phyloP scores from a whole-genome alignment of 92 coral and sea anemone species.

The Umimayanthus chanpuru region DNA sequence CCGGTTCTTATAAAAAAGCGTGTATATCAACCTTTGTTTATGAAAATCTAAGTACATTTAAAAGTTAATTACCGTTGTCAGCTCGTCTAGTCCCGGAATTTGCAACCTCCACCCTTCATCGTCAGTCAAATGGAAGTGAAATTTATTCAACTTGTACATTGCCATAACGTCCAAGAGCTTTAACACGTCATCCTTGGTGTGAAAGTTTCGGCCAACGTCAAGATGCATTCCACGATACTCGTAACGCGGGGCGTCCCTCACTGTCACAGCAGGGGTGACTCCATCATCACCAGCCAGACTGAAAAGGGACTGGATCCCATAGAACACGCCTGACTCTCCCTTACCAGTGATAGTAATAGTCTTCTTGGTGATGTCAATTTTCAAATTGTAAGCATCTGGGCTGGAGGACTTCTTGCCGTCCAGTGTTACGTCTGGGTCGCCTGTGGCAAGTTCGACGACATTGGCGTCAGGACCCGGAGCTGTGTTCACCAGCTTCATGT shows the following conservation, averaged over 20 bases:
- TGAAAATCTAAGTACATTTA: too few relatives aligned
- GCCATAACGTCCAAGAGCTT: slow-evolving; percentile 89
- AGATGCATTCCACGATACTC: slow-evolving; percentile 88
- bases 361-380: slow-evolving; percentile 41
- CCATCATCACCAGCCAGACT: slow-evolving; percentile 62
- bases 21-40: too few relatives aligned
- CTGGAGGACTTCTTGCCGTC: slow-evolving; percentile 43
- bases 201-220: slow-evolving; percentile 88
- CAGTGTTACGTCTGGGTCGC: slow-evolving; percentile 55
- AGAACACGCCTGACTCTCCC: slow-evolving; percentile 68
- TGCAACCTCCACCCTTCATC: slow-evolving; percentile 98
- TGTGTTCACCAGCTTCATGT: slow-evolving; percentile 29
- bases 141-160: slow-evolving; percentile 91
- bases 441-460: slow-evolving; percentile 40
- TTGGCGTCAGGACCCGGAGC: neutral
- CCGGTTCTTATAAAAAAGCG: too few relatives aligned
- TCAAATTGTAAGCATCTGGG: slow-evolving; percentile 67
- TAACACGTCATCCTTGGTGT: slow-evolving; percentile 76
- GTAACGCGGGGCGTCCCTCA: slow-evolving; percentile 87
- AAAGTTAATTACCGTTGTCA: slow-evolving; percentile 59
- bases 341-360: slow-evolving; percentile 62
- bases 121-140: slow-evolving; percentile 91
- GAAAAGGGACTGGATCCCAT: slow-evolving; percentile 85
- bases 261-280: slow-evolving; percentile 77
- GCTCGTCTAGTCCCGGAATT: slow-evolving; percentile 88